Evolutionary conservation across 2,113 vertebrate genomes (phyloP).

Genomic region (Lepus americanus): DNA sequence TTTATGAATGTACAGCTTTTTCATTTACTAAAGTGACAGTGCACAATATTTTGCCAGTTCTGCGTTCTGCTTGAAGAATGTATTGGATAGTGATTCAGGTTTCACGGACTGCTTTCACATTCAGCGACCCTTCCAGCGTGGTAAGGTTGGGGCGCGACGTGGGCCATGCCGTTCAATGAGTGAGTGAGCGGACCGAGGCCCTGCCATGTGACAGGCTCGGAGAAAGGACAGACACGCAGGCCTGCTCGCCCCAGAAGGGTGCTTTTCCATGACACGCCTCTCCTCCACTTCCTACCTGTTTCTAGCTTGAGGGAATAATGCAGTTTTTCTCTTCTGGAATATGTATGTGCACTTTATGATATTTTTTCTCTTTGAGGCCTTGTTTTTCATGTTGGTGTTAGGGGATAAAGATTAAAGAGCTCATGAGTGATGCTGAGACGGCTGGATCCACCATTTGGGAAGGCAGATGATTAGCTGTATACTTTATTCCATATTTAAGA

Average conservation of each 20-base stretch:
- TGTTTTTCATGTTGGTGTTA: neutral
- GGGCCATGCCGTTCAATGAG: neutral
- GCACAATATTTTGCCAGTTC: neutral
- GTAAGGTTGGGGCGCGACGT: neutral
- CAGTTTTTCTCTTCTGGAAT: neutral
- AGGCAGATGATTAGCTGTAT: neutral
- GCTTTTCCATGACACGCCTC: neutral
- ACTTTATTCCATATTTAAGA: neutral
- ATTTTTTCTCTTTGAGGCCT: neutral
- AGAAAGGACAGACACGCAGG: neutral
- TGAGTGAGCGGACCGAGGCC: neutral
- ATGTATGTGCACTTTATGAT: neutral
- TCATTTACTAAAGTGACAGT: neutral
- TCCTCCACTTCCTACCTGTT: neutral
- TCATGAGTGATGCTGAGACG: neutral
- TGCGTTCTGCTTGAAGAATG: neutral
- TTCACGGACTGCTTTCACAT: neutral
- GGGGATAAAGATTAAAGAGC: neutral
- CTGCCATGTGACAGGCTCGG: neutral
- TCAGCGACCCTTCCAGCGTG: neutral
- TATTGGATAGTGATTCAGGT: neutral
- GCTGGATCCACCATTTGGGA: neutral
- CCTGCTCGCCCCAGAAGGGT: too few species aligned
- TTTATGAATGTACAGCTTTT: conserved; percentile 14
- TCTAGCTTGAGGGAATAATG: neutral